These are phyloP conservation scores for Apeira syringaria DNA, from an alignment of 2,888 invertebrate genomes.

Conservation along the genomic window DNA sequence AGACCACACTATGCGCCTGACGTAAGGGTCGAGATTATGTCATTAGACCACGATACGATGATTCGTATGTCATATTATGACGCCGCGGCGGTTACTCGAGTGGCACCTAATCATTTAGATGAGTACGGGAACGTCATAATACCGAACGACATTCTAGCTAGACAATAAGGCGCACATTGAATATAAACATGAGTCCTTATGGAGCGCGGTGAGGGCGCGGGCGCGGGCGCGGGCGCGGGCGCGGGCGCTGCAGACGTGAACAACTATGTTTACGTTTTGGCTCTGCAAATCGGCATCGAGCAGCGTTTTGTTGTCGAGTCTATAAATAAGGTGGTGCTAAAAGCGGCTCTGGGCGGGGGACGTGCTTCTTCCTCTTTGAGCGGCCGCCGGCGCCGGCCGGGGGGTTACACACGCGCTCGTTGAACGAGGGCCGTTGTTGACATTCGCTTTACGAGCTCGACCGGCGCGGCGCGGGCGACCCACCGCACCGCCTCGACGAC, in stretches of 20 bases:
- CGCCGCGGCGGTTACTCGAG: conserved; percentile 27
- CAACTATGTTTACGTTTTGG: conserved; percentile 67
- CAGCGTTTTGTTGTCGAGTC: conserved; percentile 67
- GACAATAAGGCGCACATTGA: conserved; percentile 29
- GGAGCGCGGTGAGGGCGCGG: conserved; percentile 1
- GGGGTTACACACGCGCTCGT: conserved; percentile 73
- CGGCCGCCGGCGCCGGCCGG: too few species aligned
- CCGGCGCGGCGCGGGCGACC: too few species aligned
- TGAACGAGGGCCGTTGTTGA: conserved; percentile 76
- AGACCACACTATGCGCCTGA: conserved; percentile 54
- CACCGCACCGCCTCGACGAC: conserved; percentile 55
- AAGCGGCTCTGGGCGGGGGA: conserved; percentile 76
- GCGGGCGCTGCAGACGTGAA: conserved; percentile 35
- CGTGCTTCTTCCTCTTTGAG: conserved; percentile 79
- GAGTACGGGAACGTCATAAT: conserved; percentile 29
- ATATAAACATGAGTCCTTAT: conserved; percentile 28
- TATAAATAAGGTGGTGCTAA: conserved; percentile 83
- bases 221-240: too few species aligned
- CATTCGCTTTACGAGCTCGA: conserved; percentile 67
- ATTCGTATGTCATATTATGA: conserved; percentile 26
- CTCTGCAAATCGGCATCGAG: conserved; percentile 72
- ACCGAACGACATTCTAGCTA: conserved; percentile 21
- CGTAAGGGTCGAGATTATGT: conserved; percentile 57
- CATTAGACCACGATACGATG: conserved; percentile 52
- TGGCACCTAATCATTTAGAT: conserved; percentile 32